Evolutionary conservation across 2,113 vertebrate genomes (phyloP).

Genomic region (Pterocles burchelli): DNA sequence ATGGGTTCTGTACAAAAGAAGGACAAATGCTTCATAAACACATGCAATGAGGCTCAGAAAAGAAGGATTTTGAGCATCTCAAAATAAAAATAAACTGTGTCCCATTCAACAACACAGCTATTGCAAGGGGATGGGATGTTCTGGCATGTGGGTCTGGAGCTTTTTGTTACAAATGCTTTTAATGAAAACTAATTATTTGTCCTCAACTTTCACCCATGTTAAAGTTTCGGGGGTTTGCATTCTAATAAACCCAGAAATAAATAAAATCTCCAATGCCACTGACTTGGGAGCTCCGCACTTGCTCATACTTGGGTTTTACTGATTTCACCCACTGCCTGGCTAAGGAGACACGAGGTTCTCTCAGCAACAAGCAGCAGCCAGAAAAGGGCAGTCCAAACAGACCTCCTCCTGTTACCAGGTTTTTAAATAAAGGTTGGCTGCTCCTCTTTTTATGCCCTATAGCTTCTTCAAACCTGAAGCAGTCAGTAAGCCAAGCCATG

Average conservation of each 20-base stretch:
- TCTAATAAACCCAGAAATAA: background rate
- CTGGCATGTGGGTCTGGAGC: background rate
- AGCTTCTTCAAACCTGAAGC: background rate
- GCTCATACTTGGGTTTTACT: background rate
- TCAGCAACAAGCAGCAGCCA: background rate
- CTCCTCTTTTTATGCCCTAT: background rate
- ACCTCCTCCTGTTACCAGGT: background rate
- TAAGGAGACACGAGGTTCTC: background rate
- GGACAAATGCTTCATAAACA: background rate
- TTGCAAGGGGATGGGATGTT: background rate
- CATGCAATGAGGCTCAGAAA: background rate
- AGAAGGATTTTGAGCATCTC: background rate
- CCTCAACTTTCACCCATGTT: background rate
- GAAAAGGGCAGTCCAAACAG: background rate
- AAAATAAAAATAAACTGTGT: background rate
- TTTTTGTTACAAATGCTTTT: background rate
- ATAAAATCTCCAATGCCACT: background rate
- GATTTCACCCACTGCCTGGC: background rate
- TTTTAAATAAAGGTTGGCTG: background rate
- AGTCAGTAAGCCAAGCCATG: background rate
- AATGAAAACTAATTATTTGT: background rate
- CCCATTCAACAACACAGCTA: background rate
- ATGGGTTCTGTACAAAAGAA: constrained; percentile 83
- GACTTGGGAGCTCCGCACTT: background rate
- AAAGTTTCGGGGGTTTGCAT: background rate